Base-by-base conservation (phyloP, 2,797 vertebrate genomes). In the Antennarius maculatus region DNA sequence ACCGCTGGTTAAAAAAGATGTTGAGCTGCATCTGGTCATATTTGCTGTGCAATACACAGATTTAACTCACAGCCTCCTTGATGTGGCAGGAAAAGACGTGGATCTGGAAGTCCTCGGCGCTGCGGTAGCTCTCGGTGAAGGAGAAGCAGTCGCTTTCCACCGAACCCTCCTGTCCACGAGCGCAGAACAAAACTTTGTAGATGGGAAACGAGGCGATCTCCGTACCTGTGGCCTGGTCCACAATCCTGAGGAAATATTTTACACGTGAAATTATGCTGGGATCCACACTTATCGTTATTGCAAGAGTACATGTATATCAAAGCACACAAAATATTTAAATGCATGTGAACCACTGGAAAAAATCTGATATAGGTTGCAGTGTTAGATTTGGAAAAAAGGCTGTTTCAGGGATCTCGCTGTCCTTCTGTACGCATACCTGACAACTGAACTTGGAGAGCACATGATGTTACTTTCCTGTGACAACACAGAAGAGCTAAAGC, bases 21-120 rank as follows among this genome's bases (percentile, higher is more conserved):
- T 4, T n/a, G 12, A 7, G 23, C 16, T 59, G 43, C 8, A 54
- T 50, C 31, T 34, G 31, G 31, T 34, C 7, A 34, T 34, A 34
- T 52, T 41, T 51, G 29, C 55, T 5, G 4, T 18, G 29, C 2
- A 48, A 9, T 48, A 17, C 0, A 39, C 41, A 15, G 4, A 14
- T 12, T 43, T n/a, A 53, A 95, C 97, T 97, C 83, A 99, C 98
- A n/a, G 97, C 98, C 81, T 99, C 97, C 92, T 97, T 96, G 85
- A 98, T 97, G 85, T 98, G 96, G 87, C 98, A 99, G 85, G 96
- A 96, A 87, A 99, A 98, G 66, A 98, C 94, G 10, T 99, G 98
- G 74, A 99, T 97, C 88, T 99, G 97, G 86, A 98, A 99, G 80
- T 97, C 96, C 73, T 99, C 98, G 0, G 95, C 94, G 64, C 96